These are phyloP conservation scores for Drosophila bunnanda DNA, from an alignment of 2,888 invertebrate species.

Conservation along the genomic window DNA sequence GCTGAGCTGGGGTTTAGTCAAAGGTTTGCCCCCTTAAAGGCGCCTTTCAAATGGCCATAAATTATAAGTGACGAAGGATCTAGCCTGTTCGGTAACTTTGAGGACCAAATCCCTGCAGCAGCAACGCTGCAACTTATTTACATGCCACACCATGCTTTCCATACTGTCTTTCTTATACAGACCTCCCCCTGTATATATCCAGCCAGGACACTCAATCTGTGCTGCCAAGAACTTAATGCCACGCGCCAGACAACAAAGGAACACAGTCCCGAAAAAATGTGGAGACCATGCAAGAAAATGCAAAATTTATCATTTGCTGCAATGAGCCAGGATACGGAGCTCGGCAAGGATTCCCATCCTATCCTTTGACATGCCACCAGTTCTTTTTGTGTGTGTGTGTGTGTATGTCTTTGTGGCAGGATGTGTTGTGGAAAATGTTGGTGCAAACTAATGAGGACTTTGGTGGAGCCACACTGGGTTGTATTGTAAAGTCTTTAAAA, in stretches of 20 bases:
- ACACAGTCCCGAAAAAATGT: constrained; percentile 34
- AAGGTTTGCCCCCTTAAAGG: constrained; percentile 42
- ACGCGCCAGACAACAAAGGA: constrained; percentile 71
- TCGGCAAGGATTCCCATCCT: constrained; percentile 31
- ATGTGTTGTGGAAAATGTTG: constrained; percentile 26
- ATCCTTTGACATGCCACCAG: constrained; percentile 34
- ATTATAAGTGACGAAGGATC: constrained; percentile 67
- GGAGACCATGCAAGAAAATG: constrained; percentile 30
- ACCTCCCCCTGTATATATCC: background rate
- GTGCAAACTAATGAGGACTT: constrained; percentile 45
- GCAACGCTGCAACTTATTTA: constrained; percentile 47
- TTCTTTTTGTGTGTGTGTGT: constrained; percentile 2
- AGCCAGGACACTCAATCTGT: constrained; percentile 58
- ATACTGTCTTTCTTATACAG: background rate
- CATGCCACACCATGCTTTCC: constrained; percentile 37
- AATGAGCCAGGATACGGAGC: constrained; percentile 40
- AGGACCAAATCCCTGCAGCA: constrained; percentile 58
- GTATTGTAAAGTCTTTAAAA: background rate
- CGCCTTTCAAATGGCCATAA: constrained; percentile 66
- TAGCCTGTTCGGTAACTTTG: constrained; percentile 64
- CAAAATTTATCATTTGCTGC: constrained; percentile 73
- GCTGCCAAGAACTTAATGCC: constrained; percentile 60
- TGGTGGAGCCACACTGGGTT: background rate
- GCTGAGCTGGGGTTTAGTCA: constrained; percentile 40
- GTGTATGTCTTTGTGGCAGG: background rate